Base-by-base conservation (phyloP, 2,888 invertebrate species). In the Amiota minor region DNA sequence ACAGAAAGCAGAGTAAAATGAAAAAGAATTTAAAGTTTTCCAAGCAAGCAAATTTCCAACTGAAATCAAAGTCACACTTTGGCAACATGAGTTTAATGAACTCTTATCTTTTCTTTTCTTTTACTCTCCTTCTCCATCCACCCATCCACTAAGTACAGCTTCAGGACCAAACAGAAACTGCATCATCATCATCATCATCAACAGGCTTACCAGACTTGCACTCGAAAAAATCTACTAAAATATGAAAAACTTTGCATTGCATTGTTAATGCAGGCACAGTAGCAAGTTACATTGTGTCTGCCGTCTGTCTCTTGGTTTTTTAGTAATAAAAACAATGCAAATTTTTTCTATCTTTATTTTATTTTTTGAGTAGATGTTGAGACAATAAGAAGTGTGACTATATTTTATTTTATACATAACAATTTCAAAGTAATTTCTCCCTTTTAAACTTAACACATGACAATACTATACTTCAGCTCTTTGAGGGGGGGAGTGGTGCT, bases 11-110 rank as follows among this genome's bases (percentile, higher is more conserved):
- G 6, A n/a, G 6, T n/a, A 4, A 4, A 2, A 14, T n/a, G 6
- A 50, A n/a, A 18, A 11, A 16, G 59, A 10, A 35, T 35, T 35
- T 35, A 35, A 35, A 35, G 35, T 35, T 35, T 11, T 59, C 16
- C 59, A 59, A 53, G 14, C 59, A 59, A 59, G 11, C 9, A 18
- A n/a, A 59, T 11, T 59, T 18, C 3, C 16, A n/a, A 18, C 59
- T 16, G 18, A 46, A 65, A 65, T 65, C 65, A 65, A 65, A 65
- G 65, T 65, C 47, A 46, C n/a, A 65, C 65, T 65, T 65, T 65
- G 65, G 47, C 47, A 47, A 50, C 53, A 50, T n/a, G 53, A 50
- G 53, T 50, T 50, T 50, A 50, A 50, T 50, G 53, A 50, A 50
- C 53, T 50, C 53, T 50, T 35, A 35, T 35, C 35, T 35, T 35